Percentiles rank a stretch among this genome's conserved stretches.
These are phyloP conservation scores for Acholoe squamosa DNA, from an alignment of 2,888 invertebrate genomes.

Conservation along the genomic window DNA sequence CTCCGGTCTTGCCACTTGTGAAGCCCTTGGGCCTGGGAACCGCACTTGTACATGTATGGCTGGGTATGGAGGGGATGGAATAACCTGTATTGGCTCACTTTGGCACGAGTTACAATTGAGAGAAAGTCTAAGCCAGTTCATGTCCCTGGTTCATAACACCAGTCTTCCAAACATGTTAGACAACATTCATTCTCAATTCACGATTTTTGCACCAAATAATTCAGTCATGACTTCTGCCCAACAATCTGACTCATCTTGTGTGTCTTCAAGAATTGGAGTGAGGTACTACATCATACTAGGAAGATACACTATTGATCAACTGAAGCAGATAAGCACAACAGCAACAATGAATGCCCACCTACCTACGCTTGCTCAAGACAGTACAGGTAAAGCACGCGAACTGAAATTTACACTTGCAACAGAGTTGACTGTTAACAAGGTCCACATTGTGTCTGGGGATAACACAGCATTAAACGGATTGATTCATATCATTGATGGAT, in stretches of 20 bases:
- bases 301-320: not conserved
- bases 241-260: not conserved
- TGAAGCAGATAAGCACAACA: not conserved
- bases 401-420: not conserved
- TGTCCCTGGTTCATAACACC: not conserved
- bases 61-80: constrained; percentile 25
- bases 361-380: not conserved
- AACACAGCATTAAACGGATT: not conserved
- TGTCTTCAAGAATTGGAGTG: not conserved
- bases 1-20: constrained; percentile 66
- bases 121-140: not conserved
- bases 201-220: constrained; percentile 22
- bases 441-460: not conserved
- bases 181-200: not conserved
- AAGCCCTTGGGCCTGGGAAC: constrained; percentile 36
- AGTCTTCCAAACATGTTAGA: not conserved
- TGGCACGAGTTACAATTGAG: constrained; percentile 13
- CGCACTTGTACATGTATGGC: not conserved
- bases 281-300: not conserved
- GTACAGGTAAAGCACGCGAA: not conserved
- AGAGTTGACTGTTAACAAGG: not conserved
- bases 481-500: constrained; percentile 34
- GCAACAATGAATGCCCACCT: not conserved
- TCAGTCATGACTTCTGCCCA: not conserved
- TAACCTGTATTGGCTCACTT: constrained; percentile 26